Evolutionary conservation across 2,113 vertebrate species (phyloP).

Genomic region (Labeo catla): DNA sequence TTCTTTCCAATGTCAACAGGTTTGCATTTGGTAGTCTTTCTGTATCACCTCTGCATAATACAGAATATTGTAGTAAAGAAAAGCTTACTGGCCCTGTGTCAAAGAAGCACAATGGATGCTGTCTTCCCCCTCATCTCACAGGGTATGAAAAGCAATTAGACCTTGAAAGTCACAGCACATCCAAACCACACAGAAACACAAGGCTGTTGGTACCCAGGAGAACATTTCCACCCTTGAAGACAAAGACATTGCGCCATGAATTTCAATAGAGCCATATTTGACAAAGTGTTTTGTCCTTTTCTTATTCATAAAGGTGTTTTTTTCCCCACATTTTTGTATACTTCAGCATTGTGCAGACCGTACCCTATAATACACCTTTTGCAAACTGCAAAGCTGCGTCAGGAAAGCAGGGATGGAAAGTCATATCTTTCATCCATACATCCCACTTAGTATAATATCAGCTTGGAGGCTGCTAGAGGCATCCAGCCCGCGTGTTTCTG

Average conservation of each 20-base stretch:
- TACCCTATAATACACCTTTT: neutral
- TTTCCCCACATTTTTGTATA: neutral
- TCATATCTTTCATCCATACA: slow-evolving; percentile 27
- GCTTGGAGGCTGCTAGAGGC: slow-evolving; percentile 28
- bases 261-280: slow-evolving; percentile 21
- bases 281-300: neutral
- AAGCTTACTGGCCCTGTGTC: slow-evolving; percentile 9
- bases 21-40: neutral
- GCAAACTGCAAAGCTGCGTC: neutral
- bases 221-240: slow-evolving; percentile 11
- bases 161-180: slow-evolving; percentile 51
- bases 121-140: slow-evolving; percentile 38
- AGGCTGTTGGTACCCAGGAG: slow-evolving; percentile 38
- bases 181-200: slow-evolving; percentile 34
- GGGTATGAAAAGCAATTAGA: slow-evolving; percentile 54
- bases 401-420: neutral
- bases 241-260: slow-evolving; percentile 39
- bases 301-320: slow-evolving; percentile 1
- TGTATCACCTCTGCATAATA: slow-evolving; percentile 7
- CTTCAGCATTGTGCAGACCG: neutral
- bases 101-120: slow-evolving; percentile 21
- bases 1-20: neutral
- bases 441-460: slow-evolving; percentile 33
- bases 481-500: slow-evolving; percentile 8
- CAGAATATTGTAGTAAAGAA: neutral